Evolutionary conservation across 2,113 vertebrate species (phyloP), one percentile per base, ranked within the genome.

Genomic region (Crypturellus undulatus): DNA sequence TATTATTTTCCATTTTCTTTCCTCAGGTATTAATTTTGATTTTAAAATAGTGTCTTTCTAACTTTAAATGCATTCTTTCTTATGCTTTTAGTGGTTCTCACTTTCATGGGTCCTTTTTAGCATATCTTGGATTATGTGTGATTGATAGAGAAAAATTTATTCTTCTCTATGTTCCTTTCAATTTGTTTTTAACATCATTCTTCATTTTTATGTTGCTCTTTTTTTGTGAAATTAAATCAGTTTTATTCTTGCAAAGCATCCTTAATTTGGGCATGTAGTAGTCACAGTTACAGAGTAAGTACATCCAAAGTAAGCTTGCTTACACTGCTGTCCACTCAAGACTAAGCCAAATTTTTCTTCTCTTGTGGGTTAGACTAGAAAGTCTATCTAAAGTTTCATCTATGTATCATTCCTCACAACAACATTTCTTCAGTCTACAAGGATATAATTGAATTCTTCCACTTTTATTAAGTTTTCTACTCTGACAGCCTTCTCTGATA

Each of bases 381-480:
- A 88, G 64, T 93, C 77, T 88, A 96, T 95, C 95, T 96, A 96
- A 94, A 95, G 90, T 77, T 65, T 13, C 60, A 52, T 42, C 49
- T 71, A 70, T 83, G 2, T 82, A 52, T 87, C 13, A 77, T 92
- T 89, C 87, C 79, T 94, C 40, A 87, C 70, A 68, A 65, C 90
- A n/a, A 58, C 82, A 87, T 87, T 87, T 64, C 59, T 94, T 79
- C 71, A 62, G 47, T 52, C 54, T 76, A n/a, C 59, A 62, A 6
- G 63, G 13, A 4, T 77, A 24, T 84, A 91, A 84, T 5, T 62
- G 43, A 82, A 87, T 71, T 82, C 25, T 91, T 8, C 21, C 9
- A 19, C 60, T 51, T 59, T 79, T 84, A 77, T 54, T 36, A 47
- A 54, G 87, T 75, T 1, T 79, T 90, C 49, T 90, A 5, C 45